A percentile compares a stretch with the other conserved stretches of the same genome.
phyloP scores from a whole-genome alignment of 2,888 invertebrate genomes.

The Brachylomia viminalis region DNA sequence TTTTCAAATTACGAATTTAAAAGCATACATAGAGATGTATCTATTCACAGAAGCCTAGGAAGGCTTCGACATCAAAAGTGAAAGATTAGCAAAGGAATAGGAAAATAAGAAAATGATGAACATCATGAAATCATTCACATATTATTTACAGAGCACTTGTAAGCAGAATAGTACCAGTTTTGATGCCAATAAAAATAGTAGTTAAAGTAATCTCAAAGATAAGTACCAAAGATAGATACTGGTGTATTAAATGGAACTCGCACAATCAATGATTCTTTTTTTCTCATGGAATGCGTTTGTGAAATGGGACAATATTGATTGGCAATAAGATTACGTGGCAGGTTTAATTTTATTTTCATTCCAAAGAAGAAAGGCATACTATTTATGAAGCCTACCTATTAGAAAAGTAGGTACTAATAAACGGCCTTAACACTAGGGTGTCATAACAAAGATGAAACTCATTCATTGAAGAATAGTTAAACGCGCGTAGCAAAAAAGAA shows the following conservation, averaged over 20 bases:
- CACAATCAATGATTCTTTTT: slow-evolving; percentile 53
- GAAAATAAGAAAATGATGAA: not conserved
- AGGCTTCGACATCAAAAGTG: not conserved
- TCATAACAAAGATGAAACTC: slow-evolving; percentile 28
- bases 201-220: slow-evolving; percentile 52
- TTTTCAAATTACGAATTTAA: not conserved
- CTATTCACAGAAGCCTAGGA: not conserved
- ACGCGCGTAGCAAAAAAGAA: slow-evolving; percentile 1
- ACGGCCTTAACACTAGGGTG: slow-evolving; percentile 42
- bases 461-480: not conserved
- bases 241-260: slow-evolving; percentile 23
- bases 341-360: slow-evolving; percentile 23
- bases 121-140: not conserved
- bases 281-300: slow-evolving; percentile 62
- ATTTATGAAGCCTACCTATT: not conserved
- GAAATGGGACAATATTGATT: slow-evolving; percentile 46
- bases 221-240: slow-evolving; percentile 46
- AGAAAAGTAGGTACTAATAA: slow-evolving; percentile 25
- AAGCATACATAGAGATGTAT: not conserved
- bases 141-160: slow-evolving; percentile 10
- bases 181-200: slow-evolving; percentile 5
- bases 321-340: slow-evolving; percentile 27
- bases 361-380: not conserved
- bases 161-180: slow-evolving; percentile 30
- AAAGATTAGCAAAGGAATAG: not conserved